Conservation (phyloP, 2,113 vertebrate species). For the Cepphus grylle region DNA sequence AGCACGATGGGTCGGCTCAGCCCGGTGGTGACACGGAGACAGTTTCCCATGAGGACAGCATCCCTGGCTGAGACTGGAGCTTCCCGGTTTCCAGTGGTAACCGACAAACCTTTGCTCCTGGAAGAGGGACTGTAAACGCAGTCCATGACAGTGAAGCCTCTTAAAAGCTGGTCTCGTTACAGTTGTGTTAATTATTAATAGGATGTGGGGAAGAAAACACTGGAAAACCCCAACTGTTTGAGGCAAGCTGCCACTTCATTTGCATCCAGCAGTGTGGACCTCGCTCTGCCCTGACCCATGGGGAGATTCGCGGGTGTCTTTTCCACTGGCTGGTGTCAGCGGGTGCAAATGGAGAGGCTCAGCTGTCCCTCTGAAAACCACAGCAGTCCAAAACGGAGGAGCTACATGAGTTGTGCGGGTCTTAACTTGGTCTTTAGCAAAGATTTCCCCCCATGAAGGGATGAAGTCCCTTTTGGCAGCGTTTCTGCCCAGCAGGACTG, state of each 20-base stretch:
- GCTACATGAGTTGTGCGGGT: not conserved
- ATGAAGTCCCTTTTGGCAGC: not conserved
- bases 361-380: not conserved
- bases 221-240: conserved; percentile 64
- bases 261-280: not conserved
- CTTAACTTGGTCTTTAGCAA: not conserved
- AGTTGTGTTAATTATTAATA: conserved; percentile 73
- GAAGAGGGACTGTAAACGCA: not conserved
- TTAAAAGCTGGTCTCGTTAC: conserved; percentile 62
- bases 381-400: not conserved
- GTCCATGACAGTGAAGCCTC: conserved; percentile 25
- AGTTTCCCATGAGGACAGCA: not conserved
- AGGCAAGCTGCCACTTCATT: conserved; percentile 42
- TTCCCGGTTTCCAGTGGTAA: not conserved
- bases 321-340: not conserved
- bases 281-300: not conserved
- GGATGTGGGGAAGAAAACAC: conserved; percentile 48
- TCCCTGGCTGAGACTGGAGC: not conserved
- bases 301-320: not conserved
- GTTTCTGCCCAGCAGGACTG: not conserved
- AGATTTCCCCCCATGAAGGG: not conserved
- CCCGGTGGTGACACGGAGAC: not conserved
- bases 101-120: conserved; percentile 32
- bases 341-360: not conserved
- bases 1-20: fast-evolving